Evolutionary conservation across 30 jellyfish, hydroid and myxozoan species (phyloP), one percentile per base, ranked within the genome.

Genomic region (Pelagia noctiluca): DNA sequence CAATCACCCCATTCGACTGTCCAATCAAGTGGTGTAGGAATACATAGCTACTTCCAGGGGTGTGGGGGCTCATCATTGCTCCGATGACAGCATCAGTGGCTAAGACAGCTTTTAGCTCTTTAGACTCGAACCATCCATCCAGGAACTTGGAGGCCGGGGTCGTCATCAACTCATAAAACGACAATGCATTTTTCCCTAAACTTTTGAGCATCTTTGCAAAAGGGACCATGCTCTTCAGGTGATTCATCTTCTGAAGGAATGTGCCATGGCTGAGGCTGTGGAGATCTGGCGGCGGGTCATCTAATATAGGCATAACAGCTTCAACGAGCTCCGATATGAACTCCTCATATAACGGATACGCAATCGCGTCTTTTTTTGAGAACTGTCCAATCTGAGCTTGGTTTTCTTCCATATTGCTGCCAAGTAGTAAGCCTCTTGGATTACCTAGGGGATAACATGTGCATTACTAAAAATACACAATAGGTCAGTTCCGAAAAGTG

Each of bases 41-140:
- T 19, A 82, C 85, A 63, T 82, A 82, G 46, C 86, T 70, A 48
- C 92, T 82, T 23, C 92, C 92, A 0, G 92, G 86, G 35, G 92
- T 82, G 64, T 82, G 86, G 5, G 92, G 92, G 26, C 86, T 68
- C 25, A 68, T 47, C 92, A 82, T 82, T 1, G 85, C 86, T 13
- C 92, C 92, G 29, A 82, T 70, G 28, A 70, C 86, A 35, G 86
- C 92, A 32, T 69, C 85, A 0, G 85, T 68, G 28, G 86, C 86
- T n/a, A 82, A 52, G 1, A 83, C 63, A 10, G 92, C 92, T 57
- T 71, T 68, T 63, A 82, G 79, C 19, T 71, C 73, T 62, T 82
- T 86, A 11, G 85, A 68, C 24, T 69, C 92, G 63, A 82, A 82
- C 92, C 92, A 70, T 10, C 86, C 75, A 30, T 82, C 80, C 25